Evolutionary conservation across 2,888 invertebrate species (phyloP), one percentile per base, ranked within the genome.

Genomic region (Monoplex corrugatus): DNA sequence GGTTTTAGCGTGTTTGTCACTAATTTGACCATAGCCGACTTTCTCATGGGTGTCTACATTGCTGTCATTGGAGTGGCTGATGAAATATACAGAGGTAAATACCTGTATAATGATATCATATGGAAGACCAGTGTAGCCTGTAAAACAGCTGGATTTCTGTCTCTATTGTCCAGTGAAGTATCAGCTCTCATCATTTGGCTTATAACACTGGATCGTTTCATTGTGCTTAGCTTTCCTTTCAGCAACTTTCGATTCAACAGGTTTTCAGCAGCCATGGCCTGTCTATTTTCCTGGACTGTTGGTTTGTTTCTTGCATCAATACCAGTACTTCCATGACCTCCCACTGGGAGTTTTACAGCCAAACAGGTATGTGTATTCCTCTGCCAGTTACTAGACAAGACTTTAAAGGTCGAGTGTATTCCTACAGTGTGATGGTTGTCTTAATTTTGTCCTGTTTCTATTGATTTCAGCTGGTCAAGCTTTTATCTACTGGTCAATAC

Each of bases 381-480:
- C 91, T 95, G 16, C 95, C 95, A 43, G 93, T 96, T 35, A 95
- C 95, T 19, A 93, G 93, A 43, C 94, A 95, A 78, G 91, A 92
- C 68, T 93, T 94, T 0, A 93, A 95, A 23, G 96, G 96, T 3
- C 95, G 95, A 94, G 94, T 95, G 82, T 96, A 95, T 90, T 93
- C 94, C 16, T 93, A 95, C 16, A 94, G 93, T 2, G 91, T 96
- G 19, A 95, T 95, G 88, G 93, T 95, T 82, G 91, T 94, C 80
- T 91, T 95, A 96, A 96, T 90, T 93, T 95, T 57, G 45, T 94
- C 10, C 75, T 89, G 32, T 95, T 96, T 91, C 43, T 95, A 0
- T 87, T 94, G 40, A 95, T 95, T 63, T 94, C 94, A 3, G 87
- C 91, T 0, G 94, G 94, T 8, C 96, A 96, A 91, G 57, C 92